Evolutionary conservation across 2,797 vertebrate species (phyloP).

Genomic region (Microchirus variegatus): DNA sequence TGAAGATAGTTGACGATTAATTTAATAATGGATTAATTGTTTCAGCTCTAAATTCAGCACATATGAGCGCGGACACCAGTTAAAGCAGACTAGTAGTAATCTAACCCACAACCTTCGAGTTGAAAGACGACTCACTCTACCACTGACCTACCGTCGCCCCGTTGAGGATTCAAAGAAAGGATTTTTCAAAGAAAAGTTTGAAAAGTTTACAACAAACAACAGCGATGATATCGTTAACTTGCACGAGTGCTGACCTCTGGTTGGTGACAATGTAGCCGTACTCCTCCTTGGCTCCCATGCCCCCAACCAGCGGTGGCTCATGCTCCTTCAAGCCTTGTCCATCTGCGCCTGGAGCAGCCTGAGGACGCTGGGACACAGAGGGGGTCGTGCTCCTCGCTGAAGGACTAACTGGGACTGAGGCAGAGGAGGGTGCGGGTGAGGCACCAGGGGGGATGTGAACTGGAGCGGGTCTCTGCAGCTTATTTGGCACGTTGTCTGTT

Average conservation of each 20-base stretch:
- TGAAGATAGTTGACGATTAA: too few relatives aligned
- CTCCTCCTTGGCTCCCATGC: slow-evolving; percentile 78
- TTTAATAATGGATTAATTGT: too few relatives aligned
- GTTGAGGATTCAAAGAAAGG: too few relatives aligned
- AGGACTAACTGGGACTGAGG: slow-evolving; percentile 38
- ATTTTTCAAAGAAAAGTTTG: too few relatives aligned
- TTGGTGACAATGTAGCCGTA: slow-evolving; percentile 96
- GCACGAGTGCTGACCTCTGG: slow-evolving; percentile 84
- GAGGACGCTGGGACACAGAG: slow-evolving; percentile 47
- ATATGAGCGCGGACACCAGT: too few relatives aligned
- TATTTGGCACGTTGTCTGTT: slow-evolving; percentile 49
- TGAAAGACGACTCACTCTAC: too few relatives aligned
- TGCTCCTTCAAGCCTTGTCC: slow-evolving; percentile 57
- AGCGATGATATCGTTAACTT: neutral
- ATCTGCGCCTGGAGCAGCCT: slow-evolving; percentile 40
- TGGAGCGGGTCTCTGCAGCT: slow-evolving; percentile 45
- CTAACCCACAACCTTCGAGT: too few relatives aligned
- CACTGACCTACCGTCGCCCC: too few relatives aligned
- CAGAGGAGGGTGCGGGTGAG: slow-evolving; percentile 36
- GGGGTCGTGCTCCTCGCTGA: slow-evolving; percentile 42
- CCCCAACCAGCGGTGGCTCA: slow-evolving; percentile 32
- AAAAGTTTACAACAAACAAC: neutral
- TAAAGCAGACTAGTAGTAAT: too few relatives aligned
- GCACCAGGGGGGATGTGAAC: slow-evolving; percentile 13
- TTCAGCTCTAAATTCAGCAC: too few relatives aligned